Percentiles rank a stretch among this genome's conserved stretches.
These are phyloP conservation scores for Lasioglossum vierecki DNA, from an alignment of 2,888 invertebrate species.

Conservation along the genomic window DNA sequence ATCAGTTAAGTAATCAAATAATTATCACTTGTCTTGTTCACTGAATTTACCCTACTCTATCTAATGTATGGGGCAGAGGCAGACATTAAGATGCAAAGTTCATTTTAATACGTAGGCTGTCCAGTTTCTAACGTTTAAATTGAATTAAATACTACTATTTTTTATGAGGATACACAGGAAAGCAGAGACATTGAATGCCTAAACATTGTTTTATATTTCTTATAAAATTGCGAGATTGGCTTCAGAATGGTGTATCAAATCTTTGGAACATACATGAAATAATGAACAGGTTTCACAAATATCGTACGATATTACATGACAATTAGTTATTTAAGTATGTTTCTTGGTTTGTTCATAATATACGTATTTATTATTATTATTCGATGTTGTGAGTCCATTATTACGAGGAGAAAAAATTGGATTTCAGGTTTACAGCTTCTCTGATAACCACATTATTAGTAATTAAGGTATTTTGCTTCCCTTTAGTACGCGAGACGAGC, in stretches of 20 bases:
- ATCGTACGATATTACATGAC: background rate
- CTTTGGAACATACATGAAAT: background rate
- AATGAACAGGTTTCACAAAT: background rate
- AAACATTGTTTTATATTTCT: background rate
- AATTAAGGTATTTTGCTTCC: slow-evolving; percentile 10
- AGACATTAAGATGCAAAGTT: background rate
- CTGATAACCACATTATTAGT: slow-evolving; percentile 10
- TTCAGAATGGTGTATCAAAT: background rate
- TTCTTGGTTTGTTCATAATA: background rate
- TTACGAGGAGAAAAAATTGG: background rate
- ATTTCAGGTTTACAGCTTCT: background rate
- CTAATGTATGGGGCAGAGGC: background rate
- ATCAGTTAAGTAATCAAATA: too few relatives aligned
- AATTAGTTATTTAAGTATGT: background rate
- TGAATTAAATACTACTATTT: background rate
- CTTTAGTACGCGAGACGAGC: slow-evolving; percentile 1
- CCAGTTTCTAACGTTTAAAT: background rate
- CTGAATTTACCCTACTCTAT: background rate
- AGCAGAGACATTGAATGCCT: background rate
- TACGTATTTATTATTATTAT: background rate
- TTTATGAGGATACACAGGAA: background rate
- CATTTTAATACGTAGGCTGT: background rate
- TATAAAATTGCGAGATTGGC: background rate
- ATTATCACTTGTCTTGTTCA: background rate
- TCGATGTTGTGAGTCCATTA: background rate